Conservation (phyloP, 2,888 invertebrate species). For the Tipula confusa region DNA sequence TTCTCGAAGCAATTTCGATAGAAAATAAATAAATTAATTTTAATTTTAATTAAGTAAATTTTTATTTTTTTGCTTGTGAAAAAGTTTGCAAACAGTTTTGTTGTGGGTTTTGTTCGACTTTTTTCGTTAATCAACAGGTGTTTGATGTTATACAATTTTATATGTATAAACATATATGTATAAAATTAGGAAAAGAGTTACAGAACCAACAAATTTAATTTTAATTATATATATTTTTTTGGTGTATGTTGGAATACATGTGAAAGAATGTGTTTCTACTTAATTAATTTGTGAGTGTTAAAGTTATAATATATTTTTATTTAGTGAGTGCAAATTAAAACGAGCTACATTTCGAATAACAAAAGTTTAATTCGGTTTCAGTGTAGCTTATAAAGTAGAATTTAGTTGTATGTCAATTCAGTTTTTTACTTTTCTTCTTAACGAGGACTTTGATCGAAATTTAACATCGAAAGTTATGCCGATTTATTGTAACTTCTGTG, state of each 20-base stretch:
- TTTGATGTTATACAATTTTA: neutral
- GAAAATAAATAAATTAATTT: no score
- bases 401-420: no score
- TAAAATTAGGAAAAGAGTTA: neutral
- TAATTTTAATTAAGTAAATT: neutral
- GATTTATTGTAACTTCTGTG: no score
- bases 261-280: neutral
- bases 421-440: no score
- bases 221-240: neutral
- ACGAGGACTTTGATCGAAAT: no score
- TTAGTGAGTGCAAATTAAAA: neutral
- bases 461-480: no score
- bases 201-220: neutral
- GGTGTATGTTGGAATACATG: neutral
- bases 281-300: neutral
- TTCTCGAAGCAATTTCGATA: neutral
- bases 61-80: neutral
- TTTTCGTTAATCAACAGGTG: neutral
- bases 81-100: neutral
- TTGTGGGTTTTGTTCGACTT: neutral
- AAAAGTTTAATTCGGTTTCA: no score
- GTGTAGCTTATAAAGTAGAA: no score
- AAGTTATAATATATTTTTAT: neutral
- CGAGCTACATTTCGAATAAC: no score
- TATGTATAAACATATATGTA: no score